These are phyloP conservation scores for Plodia interpunctella DNA, from an alignment of 1,140 invertebrate genomes.

Conservation along the genomic window DNA sequence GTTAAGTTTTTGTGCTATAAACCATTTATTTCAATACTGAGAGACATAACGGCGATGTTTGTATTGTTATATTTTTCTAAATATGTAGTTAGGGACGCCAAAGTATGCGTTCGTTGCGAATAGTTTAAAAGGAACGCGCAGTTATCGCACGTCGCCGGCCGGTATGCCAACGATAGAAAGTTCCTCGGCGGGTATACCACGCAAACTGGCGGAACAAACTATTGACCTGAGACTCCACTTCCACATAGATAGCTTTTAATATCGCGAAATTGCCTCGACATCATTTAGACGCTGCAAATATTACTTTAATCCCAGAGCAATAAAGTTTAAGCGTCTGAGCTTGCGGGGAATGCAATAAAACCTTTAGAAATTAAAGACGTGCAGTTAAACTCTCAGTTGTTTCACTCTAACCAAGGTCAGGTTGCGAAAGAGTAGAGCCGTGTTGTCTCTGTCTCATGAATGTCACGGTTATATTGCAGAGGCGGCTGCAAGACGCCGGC, in stretches of 20 bases:
- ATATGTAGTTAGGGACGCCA: neutral
- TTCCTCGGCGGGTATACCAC: slow-evolving; percentile 55
- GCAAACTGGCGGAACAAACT: slow-evolving; percentile 60
- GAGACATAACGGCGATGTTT: neutral
- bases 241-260: slow-evolving; percentile 68
- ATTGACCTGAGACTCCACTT: slow-evolving; percentile 56
- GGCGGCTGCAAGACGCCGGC: slow-evolving; percentile 57
- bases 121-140: slow-evolving; percentile 56
- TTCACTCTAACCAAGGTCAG: slow-evolving; percentile 67
- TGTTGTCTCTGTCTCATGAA: slow-evolving; percentile 59
- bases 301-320: slow-evolving; percentile 74
- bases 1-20: neutral
- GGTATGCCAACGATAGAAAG: slow-evolving; percentile 63
- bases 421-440: slow-evolving; percentile 33
- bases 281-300: slow-evolving; percentile 74
- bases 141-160: slow-evolving; percentile 55
- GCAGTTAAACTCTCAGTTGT: slow-evolving; percentile 55
- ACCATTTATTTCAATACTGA: neutral
- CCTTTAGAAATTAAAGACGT: slow-evolving; percentile 68
- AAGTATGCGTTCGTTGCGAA: slow-evolving; percentile 33
- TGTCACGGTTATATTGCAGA: slow-evolving; percentile 67
- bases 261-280: slow-evolving; percentile 70
- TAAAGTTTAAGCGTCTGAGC: slow-evolving; percentile 75
- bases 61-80: neutral
- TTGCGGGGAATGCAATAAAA: slow-evolving; percentile 75